Percentiles rank a stretch among this genome's conserved stretches.
phyloP scores from a whole-genome alignment of 2,113 vertebrate genomes.

The Stigmatopora argus region DNA sequence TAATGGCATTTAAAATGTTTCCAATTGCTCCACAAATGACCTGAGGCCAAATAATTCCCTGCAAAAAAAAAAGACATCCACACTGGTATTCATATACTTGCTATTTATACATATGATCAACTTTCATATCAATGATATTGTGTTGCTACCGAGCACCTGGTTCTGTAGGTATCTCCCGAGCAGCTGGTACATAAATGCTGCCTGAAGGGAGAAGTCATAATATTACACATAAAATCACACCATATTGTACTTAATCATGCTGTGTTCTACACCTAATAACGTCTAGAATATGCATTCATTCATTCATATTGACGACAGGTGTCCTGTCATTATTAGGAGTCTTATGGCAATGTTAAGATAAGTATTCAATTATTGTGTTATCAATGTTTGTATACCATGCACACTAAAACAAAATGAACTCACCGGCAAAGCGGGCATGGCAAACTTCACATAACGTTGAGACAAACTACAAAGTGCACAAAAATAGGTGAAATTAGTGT shows the following conservation, averaged over 20 bases:
- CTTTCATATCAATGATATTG: background rate
- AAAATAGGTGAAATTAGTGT: background rate
- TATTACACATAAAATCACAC: background rate
- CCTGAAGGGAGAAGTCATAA: constrained; percentile 62
- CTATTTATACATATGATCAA: background rate
- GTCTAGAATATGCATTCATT: too few relatives aligned
- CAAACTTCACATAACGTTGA: constrained; percentile 87
- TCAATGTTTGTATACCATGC: background rate
- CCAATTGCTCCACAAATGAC: constrained; percentile 75
- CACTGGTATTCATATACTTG: background rate
- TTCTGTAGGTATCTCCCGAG: constrained; percentile 83
- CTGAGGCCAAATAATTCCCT: constrained; percentile 90
- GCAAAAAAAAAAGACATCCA: constrained; percentile 29
- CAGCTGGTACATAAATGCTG: constrained; percentile 83
- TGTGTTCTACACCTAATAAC: background rate
- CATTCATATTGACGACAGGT: too few relatives aligned
- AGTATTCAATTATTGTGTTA: too few relatives aligned
- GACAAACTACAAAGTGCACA: constrained; percentile 72
- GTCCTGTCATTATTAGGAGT: too few relatives aligned
- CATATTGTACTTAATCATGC: background rate
- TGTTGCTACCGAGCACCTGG: constrained; percentile 70
- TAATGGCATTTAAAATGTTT: constrained; percentile 79
- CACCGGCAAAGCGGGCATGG: constrained; percentile 89
- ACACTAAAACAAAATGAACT: constrained; percentile 55
- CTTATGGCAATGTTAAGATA: too few relatives aligned